A percentile compares a stretch with the other conserved stretches of the same genome.
Conservation (phyloP, 1,140 invertebrate genomes). For the Hylaeus anthracinus region DNA sequence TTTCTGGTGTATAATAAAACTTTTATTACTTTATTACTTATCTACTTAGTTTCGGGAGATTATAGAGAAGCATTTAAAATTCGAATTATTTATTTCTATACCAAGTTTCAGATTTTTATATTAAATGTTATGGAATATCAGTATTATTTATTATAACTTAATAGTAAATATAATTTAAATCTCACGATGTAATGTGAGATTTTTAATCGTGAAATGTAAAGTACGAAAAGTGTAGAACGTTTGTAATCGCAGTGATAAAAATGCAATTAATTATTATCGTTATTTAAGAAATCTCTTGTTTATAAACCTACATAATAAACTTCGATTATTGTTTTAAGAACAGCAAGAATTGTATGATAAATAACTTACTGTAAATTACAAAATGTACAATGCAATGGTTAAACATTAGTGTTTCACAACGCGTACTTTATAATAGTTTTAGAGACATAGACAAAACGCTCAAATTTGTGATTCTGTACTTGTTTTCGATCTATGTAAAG, state of each 20-base stretch:
- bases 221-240: neutral
- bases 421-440: constrained; percentile 18
- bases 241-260: neutral
- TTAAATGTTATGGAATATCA: constrained; percentile 62
- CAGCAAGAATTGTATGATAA: constrained; percentile 1
- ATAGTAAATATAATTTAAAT: constrained; percentile 40
- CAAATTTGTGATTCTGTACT: neutral
- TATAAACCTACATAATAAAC: neutral
- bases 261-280: neutral
- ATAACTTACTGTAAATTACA: constrained; percentile 16
- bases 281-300: constrained; percentile 4
- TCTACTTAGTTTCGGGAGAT: neutral
- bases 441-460: neutral
- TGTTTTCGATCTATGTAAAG: neutral
- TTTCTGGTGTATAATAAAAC: constrained; percentile 2
- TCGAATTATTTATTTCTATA: neutral
- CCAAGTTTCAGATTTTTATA: constrained; percentile 52
- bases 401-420: neutral
- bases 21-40: constrained; percentile 5
- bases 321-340: neutral
- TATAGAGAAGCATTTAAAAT: neutral
- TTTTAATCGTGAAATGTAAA: constrained; percentile 12
- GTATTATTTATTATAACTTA: constrained; percentile 40
- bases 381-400: constrained; percentile 2
- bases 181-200: constrained; percentile 28